These are phyloP conservation scores for Idaea aversata DNA, from an alignment of 2,888 invertebrate genomes.

Conservation along the genomic window DNA sequence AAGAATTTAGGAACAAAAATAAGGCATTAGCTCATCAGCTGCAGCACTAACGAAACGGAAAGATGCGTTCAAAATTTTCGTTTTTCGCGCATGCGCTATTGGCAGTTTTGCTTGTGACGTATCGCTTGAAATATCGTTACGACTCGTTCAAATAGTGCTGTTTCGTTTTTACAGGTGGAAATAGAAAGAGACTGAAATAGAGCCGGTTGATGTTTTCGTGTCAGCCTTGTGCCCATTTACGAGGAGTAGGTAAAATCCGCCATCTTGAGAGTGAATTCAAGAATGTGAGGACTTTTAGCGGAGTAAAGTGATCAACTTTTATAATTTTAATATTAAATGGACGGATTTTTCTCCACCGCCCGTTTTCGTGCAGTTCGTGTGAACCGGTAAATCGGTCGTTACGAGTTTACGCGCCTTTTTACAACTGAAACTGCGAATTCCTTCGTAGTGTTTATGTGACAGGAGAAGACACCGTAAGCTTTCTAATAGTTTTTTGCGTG, in stretches of 20 bases:
- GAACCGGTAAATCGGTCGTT: constrained; percentile 51
- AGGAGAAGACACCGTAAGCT: constrained; percentile 78
- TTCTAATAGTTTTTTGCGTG: constrained; percentile 80
- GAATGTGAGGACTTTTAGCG: constrained; percentile 79
- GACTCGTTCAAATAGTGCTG: constrained; percentile 62
- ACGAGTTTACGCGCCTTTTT: constrained; percentile 52
- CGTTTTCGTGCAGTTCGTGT: constrained; percentile 46
- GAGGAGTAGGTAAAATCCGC: constrained; percentile 81
- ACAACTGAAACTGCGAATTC: constrained; percentile 68
- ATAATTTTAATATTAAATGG: constrained; percentile 74
- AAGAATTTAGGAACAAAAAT: no score
- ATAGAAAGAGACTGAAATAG: constrained; percentile 73
- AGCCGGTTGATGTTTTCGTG: constrained; percentile 80
- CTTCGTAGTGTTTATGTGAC: constrained; percentile 79
- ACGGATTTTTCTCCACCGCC: constrained; percentile 53
- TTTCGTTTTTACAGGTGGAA: constrained; percentile 60
- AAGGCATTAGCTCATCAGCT: constrained; percentile 6
- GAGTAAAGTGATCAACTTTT: constrained; percentile 71
- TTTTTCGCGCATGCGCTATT: constrained; percentile 70
- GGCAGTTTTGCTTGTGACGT: constrained; percentile 68
- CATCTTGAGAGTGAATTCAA: constrained; percentile 84
- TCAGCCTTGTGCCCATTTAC: constrained; percentile 81
- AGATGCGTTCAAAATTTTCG: constrained; percentile 57
- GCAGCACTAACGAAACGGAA: constrained; percentile 37
- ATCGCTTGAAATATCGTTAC: constrained; percentile 60